Conservation (phyloP, 2,797 vertebrate species). For the Oryzias sinensis region DNA sequence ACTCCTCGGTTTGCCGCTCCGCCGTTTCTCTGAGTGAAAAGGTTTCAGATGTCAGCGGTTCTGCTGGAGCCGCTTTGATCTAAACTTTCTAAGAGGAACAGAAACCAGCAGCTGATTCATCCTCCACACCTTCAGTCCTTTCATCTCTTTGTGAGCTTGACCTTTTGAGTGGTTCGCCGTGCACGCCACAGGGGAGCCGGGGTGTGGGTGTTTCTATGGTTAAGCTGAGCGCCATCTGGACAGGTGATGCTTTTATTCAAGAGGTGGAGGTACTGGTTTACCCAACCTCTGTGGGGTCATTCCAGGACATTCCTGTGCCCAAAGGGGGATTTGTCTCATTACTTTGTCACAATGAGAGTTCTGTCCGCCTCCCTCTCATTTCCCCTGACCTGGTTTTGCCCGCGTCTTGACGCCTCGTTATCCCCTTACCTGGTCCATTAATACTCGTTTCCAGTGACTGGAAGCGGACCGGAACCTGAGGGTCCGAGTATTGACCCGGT, state of each 20-base stretch:
- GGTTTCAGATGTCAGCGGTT: not conserved
- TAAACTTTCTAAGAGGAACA: conserved; percentile 2
- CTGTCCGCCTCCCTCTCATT: conserved; percentile 10
- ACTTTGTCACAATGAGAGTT: conserved; percentile 30
- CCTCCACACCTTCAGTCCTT: conserved; percentile 17
- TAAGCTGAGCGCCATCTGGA: conserved; percentile 39
- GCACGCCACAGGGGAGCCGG: conserved; percentile 7
- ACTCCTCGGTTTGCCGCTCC: no score
- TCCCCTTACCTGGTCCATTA: conserved; percentile 53
- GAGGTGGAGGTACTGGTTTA: conserved; percentile 34
- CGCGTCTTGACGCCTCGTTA: conserved; percentile 56
- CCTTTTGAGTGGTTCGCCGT: conserved; percentile 34
- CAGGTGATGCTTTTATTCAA: conserved; percentile 51
- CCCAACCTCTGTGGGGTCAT: conserved; percentile 30
- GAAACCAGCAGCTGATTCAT: conserved; percentile 24
- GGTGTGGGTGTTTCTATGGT: conserved; percentile 8
- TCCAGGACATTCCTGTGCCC: conserved; percentile 11
- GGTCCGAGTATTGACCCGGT: conserved; percentile 39
- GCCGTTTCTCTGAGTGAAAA: no score
- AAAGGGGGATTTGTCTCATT: conserved; percentile 15
- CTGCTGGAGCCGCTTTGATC: not conserved
- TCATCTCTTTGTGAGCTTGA: conserved; percentile 35
- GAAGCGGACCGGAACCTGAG: conserved; percentile 22
- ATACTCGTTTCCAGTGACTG: conserved; percentile 59
- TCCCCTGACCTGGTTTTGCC: conserved; percentile 19